These are phyloP conservation scores for Augiades crinisus DNA, from an alignment of 2,888 invertebrate species.

Conservation along the genomic window DNA sequence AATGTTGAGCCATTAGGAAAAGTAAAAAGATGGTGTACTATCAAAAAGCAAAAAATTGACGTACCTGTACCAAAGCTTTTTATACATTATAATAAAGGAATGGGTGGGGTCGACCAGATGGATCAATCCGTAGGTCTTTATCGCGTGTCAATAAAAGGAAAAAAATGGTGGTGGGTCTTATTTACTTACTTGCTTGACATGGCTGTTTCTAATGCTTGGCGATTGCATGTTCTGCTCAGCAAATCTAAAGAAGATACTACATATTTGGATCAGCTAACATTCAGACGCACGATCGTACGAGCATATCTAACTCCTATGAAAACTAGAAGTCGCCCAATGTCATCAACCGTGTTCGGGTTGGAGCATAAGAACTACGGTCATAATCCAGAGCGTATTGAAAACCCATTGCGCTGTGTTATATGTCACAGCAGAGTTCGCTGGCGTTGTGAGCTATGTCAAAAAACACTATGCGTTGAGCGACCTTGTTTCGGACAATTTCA, in stretches of 20 bases:
- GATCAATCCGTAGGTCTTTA: slow-evolving; percentile 34
- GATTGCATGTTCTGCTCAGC: slow-evolving; percentile 31
- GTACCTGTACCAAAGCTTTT: slow-evolving; percentile 34
- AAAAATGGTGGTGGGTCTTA: slow-evolving; percentile 38
- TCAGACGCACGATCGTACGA: slow-evolving; percentile 30
- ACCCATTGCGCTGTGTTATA: slow-evolving; percentile 31
- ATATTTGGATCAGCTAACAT: slow-evolving; percentile 30
- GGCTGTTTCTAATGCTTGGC: slow-evolving; percentile 36
- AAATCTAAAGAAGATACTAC: slow-evolving; percentile 29
- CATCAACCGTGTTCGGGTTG: slow-evolving; percentile 29
- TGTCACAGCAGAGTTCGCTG: slow-evolving; percentile 31
- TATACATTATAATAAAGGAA: slow-evolving; percentile 34
- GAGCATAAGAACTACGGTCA: slow-evolving; percentile 29
- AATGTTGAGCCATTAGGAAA: slow-evolving; percentile 33
- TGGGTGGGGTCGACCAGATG: slow-evolving; percentile 37
- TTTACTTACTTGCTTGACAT: slow-evolving; percentile 36
- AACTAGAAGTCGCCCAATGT: slow-evolving; percentile 29
- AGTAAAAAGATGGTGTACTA: slow-evolving; percentile 35
- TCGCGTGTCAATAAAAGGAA: slow-evolving; percentile 30
- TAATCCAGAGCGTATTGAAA: slow-evolving; percentile 32
- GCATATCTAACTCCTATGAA: slow-evolving; percentile 30
- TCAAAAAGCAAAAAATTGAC: slow-evolving; percentile 32
- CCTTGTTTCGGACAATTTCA: slow-evolving; percentile 34
- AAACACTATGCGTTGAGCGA: slow-evolving; percentile 34
- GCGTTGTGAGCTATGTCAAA: slow-evolving; percentile 32